Conservation (phyloP, 1,140 invertebrate species). For the Thalassaphorura encarpata region DNA sequence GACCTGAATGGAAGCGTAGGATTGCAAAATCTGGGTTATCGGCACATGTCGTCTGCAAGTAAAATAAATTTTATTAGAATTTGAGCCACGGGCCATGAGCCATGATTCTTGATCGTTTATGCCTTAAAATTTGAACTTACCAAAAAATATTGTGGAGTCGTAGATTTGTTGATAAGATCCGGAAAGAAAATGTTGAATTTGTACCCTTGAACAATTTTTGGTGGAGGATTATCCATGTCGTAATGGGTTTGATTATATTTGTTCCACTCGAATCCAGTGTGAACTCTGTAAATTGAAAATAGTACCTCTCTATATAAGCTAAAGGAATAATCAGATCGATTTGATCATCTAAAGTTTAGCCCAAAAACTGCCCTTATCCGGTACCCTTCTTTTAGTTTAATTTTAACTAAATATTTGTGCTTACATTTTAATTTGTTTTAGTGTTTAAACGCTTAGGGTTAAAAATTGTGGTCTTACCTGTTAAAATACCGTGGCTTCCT, state of each 20-base stretch:
- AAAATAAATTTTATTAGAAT: slow-evolving; percentile 12
- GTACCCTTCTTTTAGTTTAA: no score
- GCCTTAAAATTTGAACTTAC: slow-evolving; percentile 41
- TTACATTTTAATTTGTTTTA: slow-evolving; percentile 33
- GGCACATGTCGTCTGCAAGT: slow-evolving; percentile 65
- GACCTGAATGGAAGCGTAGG: slow-evolving; percentile 88
- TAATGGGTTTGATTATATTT: slow-evolving; percentile 99
- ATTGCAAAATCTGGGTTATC: slow-evolving; percentile 94
- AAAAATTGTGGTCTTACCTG: no score
- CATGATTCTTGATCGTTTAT: neutral
- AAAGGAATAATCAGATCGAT: no score
- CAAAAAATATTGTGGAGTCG: slow-evolving; percentile 88
- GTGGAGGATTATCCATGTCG: slow-evolving; percentile 99
- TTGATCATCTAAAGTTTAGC: no score
- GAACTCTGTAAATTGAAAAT: slow-evolving; percentile 48
- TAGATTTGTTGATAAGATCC: slow-evolving; percentile 90
- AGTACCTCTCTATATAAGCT: no score
- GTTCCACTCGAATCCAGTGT: slow-evolving; percentile 99
- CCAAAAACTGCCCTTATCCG: no score
- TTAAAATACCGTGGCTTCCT: slow-evolving; percentile 97
- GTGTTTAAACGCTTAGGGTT: no score
- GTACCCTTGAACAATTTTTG: slow-evolving; percentile 99
- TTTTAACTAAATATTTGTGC: neutral
- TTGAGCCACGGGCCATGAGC: neutral
- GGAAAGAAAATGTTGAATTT: slow-evolving; percentile 99